Percentiles rank a stretch among this genome's conserved stretches.
Conservation (phyloP, 2,113 vertebrate genomes). For the Ctenodactylus gundi region DNA sequence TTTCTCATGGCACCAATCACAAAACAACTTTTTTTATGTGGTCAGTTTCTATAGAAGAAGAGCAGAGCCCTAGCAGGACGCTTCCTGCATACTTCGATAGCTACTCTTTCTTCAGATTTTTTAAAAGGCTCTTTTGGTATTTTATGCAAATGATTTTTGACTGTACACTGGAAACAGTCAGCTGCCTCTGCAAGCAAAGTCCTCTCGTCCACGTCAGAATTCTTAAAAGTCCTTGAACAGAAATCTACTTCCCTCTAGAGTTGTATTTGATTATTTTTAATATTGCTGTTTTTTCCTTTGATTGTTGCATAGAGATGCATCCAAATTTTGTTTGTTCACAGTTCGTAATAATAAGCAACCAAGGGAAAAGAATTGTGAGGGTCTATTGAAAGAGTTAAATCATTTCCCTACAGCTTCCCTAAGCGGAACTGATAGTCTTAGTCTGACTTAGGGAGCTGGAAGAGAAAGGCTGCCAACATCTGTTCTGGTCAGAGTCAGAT, state of each 20-base stretch:
- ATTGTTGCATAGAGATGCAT: constrained; percentile 41
- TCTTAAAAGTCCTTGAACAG: constrained; percentile 34
- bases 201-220: constrained; percentile 42
- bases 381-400: constrained; percentile 82
- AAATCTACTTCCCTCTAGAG: constrained; percentile 63
- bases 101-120: constrained; percentile 22
- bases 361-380: constrained; percentile 47
- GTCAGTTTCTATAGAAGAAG: constrained; percentile 39
- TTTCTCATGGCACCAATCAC: neutral
- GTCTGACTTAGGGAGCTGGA: constrained; percentile 85
- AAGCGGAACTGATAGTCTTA: constrained; percentile 87
- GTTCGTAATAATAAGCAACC: constrained; percentile 61
- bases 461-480: constrained; percentile 88
- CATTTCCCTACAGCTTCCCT: constrained; percentile 80
- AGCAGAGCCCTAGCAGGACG: neutral
- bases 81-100: constrained; percentile 34
- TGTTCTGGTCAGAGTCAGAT: constrained; percentile 88
- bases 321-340: constrained; percentile 61
- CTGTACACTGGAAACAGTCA: constrained; percentile 64
- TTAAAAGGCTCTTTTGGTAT: constrained; percentile 35
- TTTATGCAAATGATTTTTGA: constrained; percentile 71
- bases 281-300: constrained; percentile 68
- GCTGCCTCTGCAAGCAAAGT: constrained; percentile 58
- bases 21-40: constrained; percentile 25
- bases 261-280: constrained; percentile 70